Conservation (phyloP, 1,140 invertebrate species). For the Aradophagus sp. region DNA sequence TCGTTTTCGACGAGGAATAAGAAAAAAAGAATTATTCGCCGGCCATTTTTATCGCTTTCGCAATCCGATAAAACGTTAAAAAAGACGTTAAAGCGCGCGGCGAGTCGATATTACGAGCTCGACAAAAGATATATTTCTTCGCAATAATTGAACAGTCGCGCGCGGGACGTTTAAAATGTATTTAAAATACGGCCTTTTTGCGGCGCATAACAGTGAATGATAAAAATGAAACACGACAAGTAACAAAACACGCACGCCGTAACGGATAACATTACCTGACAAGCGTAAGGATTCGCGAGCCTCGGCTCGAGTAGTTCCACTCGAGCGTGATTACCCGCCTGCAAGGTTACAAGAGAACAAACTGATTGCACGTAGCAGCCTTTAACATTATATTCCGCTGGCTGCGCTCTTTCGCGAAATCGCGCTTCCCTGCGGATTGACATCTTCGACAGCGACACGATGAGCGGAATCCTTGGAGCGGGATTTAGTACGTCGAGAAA, state of each 20-base stretch:
- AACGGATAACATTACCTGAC: conserved; percentile 62
- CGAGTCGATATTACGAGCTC: conserved; percentile 10
- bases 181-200: conserved; percentile 42
- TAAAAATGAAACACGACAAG: conserved; percentile 59
- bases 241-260: conserved; percentile 59
- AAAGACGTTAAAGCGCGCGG: too few relatives aligned
- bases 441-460: too few relatives aligned
- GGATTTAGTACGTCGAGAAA: too few relatives aligned
- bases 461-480: too few relatives aligned
- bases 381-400: conserved; percentile 43
- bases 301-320: conserved; percentile 59
- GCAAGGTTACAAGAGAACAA: conserved; percentile 57
- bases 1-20: too few relatives aligned
- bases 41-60: too few relatives aligned
- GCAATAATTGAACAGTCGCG: conserved; percentile 18
- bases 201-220: conserved; percentile 50
- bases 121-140: conserved; percentile 10
- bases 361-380: conserved; percentile 53
- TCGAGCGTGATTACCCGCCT: conserved; percentile 59
- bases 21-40: too few relatives aligned
- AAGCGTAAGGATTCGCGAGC: conserved; percentile 60
- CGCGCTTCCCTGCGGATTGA: conserved; percentile 32
- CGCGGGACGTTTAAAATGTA: conserved; percentile 31
- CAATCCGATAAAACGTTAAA: too few relatives aligned
- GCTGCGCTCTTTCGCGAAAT: conserved; percentile 40